Evolutionary conservation across 1,140 invertebrate genomes (phyloP).

Genomic region (Arctopsyche grandis): DNA sequence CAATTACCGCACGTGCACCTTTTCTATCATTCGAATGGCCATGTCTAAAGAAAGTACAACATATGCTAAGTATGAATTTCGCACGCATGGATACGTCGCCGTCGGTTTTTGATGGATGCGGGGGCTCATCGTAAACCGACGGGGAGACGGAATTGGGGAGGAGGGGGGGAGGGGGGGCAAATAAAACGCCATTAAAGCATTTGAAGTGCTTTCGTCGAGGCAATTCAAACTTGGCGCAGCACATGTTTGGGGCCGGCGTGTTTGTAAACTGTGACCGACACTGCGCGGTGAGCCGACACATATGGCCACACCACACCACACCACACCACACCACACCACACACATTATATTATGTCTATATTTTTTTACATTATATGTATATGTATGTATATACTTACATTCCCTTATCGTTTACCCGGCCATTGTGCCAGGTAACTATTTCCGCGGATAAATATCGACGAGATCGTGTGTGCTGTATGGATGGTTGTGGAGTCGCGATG

Average conservation of each 20-base stretch:
- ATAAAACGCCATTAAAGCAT: slow-evolving; percentile 21
- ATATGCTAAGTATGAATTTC: no score
- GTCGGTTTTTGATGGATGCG: no score
- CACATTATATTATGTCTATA: background rate
- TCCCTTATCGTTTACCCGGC: no score
- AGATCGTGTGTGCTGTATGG: no score
- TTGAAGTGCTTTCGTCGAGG: slow-evolving; percentile 21
- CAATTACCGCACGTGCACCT: no score
- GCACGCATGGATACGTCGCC: no score
- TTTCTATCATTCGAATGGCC: no score
- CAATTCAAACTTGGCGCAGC: slow-evolving; percentile 21
- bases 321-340: background rate
- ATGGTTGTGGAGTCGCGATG: background rate
- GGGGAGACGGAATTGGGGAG: no score
- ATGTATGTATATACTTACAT: background rate
- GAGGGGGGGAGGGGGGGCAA: background rate
- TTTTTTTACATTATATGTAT: background rate
- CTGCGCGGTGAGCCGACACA: slow-evolving; percentile 25
- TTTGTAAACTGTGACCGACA: slow-evolving; percentile 32
- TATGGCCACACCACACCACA: background rate
- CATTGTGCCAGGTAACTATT: no score
- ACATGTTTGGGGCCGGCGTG: slow-evolving; percentile 12
- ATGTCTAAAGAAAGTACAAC: no score
- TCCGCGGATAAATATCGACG: no score
- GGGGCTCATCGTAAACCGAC: no score